Conservation (phyloP, 2,797 vertebrate genomes). For the Alfaro cultratus region DNA sequence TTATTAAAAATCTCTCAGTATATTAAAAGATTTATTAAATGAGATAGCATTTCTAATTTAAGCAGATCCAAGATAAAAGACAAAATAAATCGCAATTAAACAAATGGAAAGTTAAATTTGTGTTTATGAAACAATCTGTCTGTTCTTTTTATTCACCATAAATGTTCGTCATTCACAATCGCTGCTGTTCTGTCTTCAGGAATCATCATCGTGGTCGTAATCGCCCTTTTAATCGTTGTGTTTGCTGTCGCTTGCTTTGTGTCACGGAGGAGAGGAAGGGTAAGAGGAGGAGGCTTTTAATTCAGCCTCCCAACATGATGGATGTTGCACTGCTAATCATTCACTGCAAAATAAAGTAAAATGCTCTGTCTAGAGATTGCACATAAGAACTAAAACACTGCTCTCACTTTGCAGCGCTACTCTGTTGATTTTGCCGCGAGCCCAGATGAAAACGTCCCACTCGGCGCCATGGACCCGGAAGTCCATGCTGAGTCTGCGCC, state of each 20-base stretch:
- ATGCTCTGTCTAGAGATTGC: not conserved
- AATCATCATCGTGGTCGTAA: conserved; percentile 53
- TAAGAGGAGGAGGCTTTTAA: conserved; percentile 38
- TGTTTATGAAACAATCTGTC: too few relatives aligned
- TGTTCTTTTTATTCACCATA: not conserved
- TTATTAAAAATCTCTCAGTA: too few relatives aligned
- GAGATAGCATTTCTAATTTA: too few relatives aligned
- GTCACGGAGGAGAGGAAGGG: conserved; percentile 53
- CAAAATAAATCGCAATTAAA: too few relatives aligned
- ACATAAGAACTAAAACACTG: not conserved
- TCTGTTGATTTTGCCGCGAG: conserved; percentile 62
- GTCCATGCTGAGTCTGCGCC: conserved; percentile 20
- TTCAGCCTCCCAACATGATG: not conserved
- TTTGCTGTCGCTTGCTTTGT: conserved; percentile 39
- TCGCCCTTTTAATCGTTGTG: conserved; percentile 27
- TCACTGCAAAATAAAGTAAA: not conserved
- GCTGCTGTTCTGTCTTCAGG: conserved; percentile 37
- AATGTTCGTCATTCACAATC: not conserved
- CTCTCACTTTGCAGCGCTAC: conserved; percentile 56
- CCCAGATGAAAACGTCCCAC: conserved; percentile 74
- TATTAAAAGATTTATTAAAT: too few relatives aligned
- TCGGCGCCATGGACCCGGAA: conserved; percentile 62
- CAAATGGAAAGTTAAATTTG: too few relatives aligned
- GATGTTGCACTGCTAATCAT: not conserved
- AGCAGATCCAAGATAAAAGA: too few relatives aligned